Conservation (phyloP, 2,888 invertebrate species). For the Bombylius major region DNA sequence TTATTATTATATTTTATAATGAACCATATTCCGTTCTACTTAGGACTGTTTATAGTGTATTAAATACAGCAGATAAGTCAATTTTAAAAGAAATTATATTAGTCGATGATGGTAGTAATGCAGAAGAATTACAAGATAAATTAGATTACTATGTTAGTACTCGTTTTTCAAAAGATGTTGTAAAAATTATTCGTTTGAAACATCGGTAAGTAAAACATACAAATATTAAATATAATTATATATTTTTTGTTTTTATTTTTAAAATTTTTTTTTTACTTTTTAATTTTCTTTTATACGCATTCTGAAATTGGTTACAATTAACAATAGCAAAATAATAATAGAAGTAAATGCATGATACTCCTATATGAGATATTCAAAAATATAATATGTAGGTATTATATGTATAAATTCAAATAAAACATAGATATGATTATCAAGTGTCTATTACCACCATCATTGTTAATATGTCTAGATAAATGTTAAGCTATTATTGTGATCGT, state of each 20-base stretch:
- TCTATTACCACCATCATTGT: too few species aligned
- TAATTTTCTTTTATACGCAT: too few species aligned
- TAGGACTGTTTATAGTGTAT: slow-evolving; percentile 60
- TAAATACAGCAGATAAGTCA: slow-evolving; percentile 51
- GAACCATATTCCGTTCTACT: slow-evolving; percentile 78
- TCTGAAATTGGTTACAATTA: too few species aligned
- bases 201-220: slow-evolving; percentile 40
- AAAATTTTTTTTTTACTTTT: too few species aligned
- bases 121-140: slow-evolving; percentile 57
- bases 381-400: too few species aligned
- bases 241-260: not conserved
- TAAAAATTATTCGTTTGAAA: slow-evolving; percentile 61
- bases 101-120: slow-evolving; percentile 86
- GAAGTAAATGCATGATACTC: too few species aligned
- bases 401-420: too few species aligned
- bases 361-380: too few species aligned
- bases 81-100: slow-evolving; percentile 78
- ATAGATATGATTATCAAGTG: too few species aligned
- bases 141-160: slow-evolving; percentile 69
- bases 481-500: too few species aligned
- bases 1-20: slow-evolving; percentile 81
- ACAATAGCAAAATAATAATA: too few species aligned
- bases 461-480: too few species aligned
- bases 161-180: slow-evolving; percentile 50
- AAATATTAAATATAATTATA: not conserved